A percentile compares a stretch with the other conserved stretches of the same genome.
phyloP scores from a whole-genome alignment of 2,797 vertebrate genomes.

The Alca torda region DNA sequence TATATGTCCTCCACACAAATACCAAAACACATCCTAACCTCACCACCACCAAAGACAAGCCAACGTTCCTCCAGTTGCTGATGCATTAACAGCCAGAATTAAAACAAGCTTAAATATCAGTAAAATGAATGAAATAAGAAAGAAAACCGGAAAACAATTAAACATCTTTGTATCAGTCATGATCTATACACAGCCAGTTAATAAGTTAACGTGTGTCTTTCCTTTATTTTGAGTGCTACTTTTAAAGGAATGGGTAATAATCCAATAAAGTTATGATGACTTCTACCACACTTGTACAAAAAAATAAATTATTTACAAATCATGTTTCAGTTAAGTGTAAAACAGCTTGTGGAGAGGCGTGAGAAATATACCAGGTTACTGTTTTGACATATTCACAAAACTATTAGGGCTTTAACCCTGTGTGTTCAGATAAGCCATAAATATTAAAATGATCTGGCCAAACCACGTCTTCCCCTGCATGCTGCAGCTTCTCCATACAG shows the following conservation, averaged over 20 bases:
- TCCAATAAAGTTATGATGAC: conserved; percentile 54
- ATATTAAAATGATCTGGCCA: conserved; percentile 40
- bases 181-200: not conserved
- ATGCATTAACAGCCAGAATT: conserved; percentile 16
- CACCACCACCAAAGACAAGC: not conserved
- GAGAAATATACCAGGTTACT: not conserved
- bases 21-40: not conserved
- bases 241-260: conserved; percentile 28
- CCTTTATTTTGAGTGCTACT: not conserved
- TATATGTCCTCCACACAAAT: not conserved
- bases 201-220: not conserved
- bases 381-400: conserved; percentile 20
- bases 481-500: conserved; percentile 64
- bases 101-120: conserved; percentile 19
- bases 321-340: not conserved
- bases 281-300: not conserved
- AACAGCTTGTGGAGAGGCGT: not conserved
- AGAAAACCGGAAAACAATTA: not conserved
- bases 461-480: conserved; percentile 12
- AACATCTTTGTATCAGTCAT: not conserved
- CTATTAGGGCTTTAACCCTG: conserved; percentile 43
- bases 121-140: conserved; percentile 6
- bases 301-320: not conserved
- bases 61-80: conserved; percentile 14
- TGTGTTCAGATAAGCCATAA: conserved; percentile 35